These are phyloP conservation scores for Venusia cambrica DNA, from an alignment of 2,888 invertebrate genomes.

Conservation along the genomic window DNA sequence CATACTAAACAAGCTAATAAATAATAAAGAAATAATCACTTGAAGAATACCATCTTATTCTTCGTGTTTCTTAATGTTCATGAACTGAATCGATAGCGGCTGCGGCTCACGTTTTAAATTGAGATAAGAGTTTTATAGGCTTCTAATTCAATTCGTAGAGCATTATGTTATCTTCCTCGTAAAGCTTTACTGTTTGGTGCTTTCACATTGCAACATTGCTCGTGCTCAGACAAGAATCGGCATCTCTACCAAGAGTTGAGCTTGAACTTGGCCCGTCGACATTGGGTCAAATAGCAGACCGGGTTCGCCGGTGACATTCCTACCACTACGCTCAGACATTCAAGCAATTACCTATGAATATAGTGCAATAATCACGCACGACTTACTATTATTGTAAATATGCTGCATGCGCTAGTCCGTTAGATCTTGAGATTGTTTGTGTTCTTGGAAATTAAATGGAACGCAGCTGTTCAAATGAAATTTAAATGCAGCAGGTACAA, in stretches of 20 bases:
- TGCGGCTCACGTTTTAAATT: slow-evolving; percentile 55
- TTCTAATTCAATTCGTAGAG: slow-evolving; percentile 59
- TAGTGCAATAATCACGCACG: slow-evolving; percentile 36
- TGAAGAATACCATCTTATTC: slow-evolving; percentile 27
- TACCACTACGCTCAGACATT: slow-evolving; percentile 34
- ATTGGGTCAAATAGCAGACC: slow-evolving; percentile 53
- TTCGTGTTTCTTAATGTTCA: slow-evolving; percentile 44
- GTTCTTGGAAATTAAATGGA: slow-evolving; percentile 36
- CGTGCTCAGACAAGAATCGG: slow-evolving; percentile 40
- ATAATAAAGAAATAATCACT: too few species aligned
- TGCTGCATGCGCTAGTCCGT: slow-evolving; percentile 25
- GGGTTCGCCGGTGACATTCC: slow-evolving; percentile 37
- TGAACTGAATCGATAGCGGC: slow-evolving; percentile 54
- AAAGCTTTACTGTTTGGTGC: slow-evolving; percentile 44
- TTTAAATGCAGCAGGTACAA: slow-evolving; percentile 24
- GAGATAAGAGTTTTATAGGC: slow-evolving; percentile 70
- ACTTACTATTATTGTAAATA: slow-evolving; percentile 25
- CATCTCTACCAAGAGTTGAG: slow-evolving; percentile 39
- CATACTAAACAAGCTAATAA: slow-evolving; percentile 14
- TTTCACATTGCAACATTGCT: slow-evolving; percentile 56
- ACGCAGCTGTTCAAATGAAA: slow-evolving; percentile 33
- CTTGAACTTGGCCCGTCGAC: slow-evolving; percentile 64
- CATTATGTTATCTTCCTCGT: slow-evolving; percentile 53
- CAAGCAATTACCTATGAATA: slow-evolving; percentile 51
- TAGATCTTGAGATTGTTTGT: slow-evolving; percentile 33